phyloP scores from a whole-genome alignment of 1,140 invertebrate genomes.

The Orchestia grillus region DNA sequence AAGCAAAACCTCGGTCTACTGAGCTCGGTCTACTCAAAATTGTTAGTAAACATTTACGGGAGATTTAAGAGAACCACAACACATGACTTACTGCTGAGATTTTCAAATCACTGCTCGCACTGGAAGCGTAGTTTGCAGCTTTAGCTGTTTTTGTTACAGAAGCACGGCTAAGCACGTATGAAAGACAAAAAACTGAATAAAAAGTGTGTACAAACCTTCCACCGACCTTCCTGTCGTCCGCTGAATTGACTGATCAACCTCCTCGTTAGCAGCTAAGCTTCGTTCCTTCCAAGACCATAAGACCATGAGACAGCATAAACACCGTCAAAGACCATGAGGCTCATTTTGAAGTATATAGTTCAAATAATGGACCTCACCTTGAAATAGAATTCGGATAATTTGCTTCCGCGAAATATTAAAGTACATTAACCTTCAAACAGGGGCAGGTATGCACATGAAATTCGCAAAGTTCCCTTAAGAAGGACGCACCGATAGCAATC shows the following conservation, averaged over 20 bases:
- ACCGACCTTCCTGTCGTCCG: not conserved
- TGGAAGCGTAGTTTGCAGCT: not conserved
- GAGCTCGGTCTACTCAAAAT: not conserved
- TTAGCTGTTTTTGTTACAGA: not conserved
- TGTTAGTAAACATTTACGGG: not conserved
- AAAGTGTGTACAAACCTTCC: not conserved
- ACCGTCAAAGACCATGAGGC: not conserved
- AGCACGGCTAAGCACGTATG: not conserved
- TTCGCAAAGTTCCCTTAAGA: not conserved
- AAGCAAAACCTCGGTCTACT: not conserved
- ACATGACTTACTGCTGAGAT: not conserved
- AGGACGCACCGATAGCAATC: not conserved
- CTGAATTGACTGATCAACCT: not conserved
- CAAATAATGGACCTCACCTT: not conserved
- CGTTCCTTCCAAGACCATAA: not conserved
- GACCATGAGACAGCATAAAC: not conserved
- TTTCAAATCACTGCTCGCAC: not conserved
- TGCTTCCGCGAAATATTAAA: not conserved
- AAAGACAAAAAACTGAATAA: not conserved
- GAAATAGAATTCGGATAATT: not conserved
- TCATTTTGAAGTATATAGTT: not conserved
- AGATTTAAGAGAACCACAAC: not conserved
- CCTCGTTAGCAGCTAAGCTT: not conserved
- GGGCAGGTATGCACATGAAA: not conserved
- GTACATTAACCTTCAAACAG: not conserved